Conservation (phyloP, 2,888 invertebrate species). For the Erebia epiphron region DNA sequence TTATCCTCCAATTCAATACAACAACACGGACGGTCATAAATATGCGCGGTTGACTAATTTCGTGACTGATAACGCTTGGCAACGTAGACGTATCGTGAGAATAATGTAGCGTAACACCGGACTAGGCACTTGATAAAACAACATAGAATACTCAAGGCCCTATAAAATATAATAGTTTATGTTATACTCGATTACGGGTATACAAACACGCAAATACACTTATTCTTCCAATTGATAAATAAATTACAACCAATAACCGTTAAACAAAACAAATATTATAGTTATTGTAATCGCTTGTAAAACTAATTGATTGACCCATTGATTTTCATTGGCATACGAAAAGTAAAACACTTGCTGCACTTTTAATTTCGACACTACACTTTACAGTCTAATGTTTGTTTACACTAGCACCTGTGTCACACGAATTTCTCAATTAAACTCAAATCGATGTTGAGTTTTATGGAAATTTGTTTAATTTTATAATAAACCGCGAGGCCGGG, state of each 20-base stretch:
- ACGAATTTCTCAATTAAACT: conserved; percentile 24
- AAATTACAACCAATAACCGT: conserved; percentile 20
- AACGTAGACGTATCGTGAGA: conserved; percentile 34
- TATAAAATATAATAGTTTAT: not conserved
- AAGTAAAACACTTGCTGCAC: not conserved
- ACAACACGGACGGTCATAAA: conserved; percentile 9
- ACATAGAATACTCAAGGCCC: conserved; percentile 51
- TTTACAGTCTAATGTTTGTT: not conserved
- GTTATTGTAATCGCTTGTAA: conserved; percentile 7
- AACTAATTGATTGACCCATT: conserved; percentile 8
- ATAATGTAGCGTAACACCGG: conserved; percentile 46
- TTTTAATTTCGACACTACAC: conserved; percentile 11
- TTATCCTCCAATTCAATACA: not conserved
- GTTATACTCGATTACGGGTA: conserved; percentile 24
- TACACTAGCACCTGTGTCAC: conserved; percentile 18
- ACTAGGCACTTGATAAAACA: conserved; percentile 52
- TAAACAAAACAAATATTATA: conserved; percentile 31
- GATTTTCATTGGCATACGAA: conserved; percentile 16
- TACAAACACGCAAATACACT: conserved; percentile 29
- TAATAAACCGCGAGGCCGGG: conserved; percentile 56
- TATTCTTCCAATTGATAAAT: conserved; percentile 16
- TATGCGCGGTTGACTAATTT: conserved; percentile 35
- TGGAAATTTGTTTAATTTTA: conserved; percentile 23
- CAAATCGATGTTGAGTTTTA: conserved; percentile 9
- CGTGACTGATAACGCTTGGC: conserved; percentile 47